These are phyloP conservation scores for Platichthys stellatus DNA, from an alignment of 2,113 vertebrate species.

Conservation along the genomic window DNA sequence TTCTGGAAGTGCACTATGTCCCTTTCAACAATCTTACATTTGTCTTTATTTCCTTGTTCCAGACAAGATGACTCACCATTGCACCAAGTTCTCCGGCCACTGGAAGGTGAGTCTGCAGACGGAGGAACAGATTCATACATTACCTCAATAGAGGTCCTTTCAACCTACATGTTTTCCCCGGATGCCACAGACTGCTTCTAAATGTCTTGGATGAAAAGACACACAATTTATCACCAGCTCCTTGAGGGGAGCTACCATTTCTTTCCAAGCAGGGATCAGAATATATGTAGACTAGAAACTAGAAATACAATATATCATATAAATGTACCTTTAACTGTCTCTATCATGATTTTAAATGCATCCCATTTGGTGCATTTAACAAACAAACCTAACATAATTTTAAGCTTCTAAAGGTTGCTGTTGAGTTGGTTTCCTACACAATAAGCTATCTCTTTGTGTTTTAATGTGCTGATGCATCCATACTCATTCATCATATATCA, in stretches of 20 bases:
- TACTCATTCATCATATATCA: neutral
- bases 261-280: neutral
- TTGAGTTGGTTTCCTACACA: no score
- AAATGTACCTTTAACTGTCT: neutral
- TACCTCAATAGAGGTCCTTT: slow-evolving; percentile 4
- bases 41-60: slow-evolving; percentile 16
- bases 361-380: neutral
- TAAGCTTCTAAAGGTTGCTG: neutral
- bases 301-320: neutral
- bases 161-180: neutral
- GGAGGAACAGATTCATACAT: slow-evolving; percentile 21
- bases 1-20: neutral
- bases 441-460: neutral
- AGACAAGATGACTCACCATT: slow-evolving; percentile 88
- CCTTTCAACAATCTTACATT: neutral
- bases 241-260: neutral
- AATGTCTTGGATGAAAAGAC: neutral
- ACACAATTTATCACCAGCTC: neutral
- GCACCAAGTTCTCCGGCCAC: slow-evolving; percentile 89
- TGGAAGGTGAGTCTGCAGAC: slow-evolving; percentile 88
- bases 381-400: neutral
- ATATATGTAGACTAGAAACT: neutral
- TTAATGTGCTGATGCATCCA: neutral
- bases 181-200: neutral
- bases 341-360: neutral